Conservation (phyloP, 2,113 vertebrate genomes). For the cattle (Bos taurus) region ARS-UCD2.0 NC_037337.1:86030001-86030500, state of each 20-base stretch:
- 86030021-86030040: not conserved
- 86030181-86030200: constrained; percentile 70
- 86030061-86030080: constrained; percentile 3
- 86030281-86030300: constrained; percentile 88
- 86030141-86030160: constrained; percentile 88
- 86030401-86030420: not conserved
- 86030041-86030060: not conserved
- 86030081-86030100: constrained; percentile 75
- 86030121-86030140: constrained; percentile 93
- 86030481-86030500: not conserved
- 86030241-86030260: constrained; percentile 73
- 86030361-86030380: not conserved
- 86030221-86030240: constrained; percentile 70
- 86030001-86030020: not conserved
- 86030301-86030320: constrained; percentile 86
- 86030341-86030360: constrained; percentile 17
- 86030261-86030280: constrained; percentile 81
- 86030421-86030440: not conserved
- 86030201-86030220: constrained; percentile 70
- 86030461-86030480: not conserved
- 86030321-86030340: constrained; percentile 88
- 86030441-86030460: not conserved
- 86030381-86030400: not conserved
- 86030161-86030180: constrained; percentile 80
- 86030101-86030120: constrained; percentile 98